phyloP scores from a whole-genome alignment of 2,113 vertebrate genomes.

The Acrocephalus kingi region DNA sequence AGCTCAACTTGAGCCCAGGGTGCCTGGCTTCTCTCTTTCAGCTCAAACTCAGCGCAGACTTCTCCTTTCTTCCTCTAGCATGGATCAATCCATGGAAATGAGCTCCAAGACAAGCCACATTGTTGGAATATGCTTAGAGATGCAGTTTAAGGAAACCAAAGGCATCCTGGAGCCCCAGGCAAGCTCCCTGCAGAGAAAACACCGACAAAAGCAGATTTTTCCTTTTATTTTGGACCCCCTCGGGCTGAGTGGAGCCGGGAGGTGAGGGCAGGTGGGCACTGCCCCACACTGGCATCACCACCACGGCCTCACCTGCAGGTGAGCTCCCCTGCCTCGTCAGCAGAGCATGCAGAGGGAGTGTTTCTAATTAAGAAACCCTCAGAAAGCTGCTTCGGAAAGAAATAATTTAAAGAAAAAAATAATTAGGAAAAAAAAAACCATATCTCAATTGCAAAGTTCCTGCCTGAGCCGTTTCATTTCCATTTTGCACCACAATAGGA shows the following conservation, averaged over 20 bases:
- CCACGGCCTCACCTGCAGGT: background rate
- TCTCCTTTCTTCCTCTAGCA: background rate
- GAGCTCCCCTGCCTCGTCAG: background rate
- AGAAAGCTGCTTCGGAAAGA: background rate
- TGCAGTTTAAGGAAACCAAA: background rate
- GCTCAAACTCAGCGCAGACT: background rate
- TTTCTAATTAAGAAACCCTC: conserved; percentile 1
- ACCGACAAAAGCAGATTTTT: background rate
- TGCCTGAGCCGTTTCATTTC: conserved; percentile 16
- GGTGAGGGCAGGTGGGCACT: background rate
- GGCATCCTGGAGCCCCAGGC: background rate
- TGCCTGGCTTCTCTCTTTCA: background rate
- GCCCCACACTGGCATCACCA: background rate
- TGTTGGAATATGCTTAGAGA: background rate
- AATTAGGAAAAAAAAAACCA: background rate
- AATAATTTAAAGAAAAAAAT: background rate
- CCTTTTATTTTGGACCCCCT: background rate
- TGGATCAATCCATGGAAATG: conserved; percentile 7
- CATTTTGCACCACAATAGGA: background rate
- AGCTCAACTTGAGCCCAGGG: background rate
- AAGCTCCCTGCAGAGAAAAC: background rate
- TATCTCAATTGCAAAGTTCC: conserved; percentile 2
- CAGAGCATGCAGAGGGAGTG: background rate
- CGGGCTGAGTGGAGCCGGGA: background rate
- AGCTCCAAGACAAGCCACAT: background rate